Conservation (phyloP, 2,113 vertebrate genomes). For the Brachionichthys hirsutus region DNA sequence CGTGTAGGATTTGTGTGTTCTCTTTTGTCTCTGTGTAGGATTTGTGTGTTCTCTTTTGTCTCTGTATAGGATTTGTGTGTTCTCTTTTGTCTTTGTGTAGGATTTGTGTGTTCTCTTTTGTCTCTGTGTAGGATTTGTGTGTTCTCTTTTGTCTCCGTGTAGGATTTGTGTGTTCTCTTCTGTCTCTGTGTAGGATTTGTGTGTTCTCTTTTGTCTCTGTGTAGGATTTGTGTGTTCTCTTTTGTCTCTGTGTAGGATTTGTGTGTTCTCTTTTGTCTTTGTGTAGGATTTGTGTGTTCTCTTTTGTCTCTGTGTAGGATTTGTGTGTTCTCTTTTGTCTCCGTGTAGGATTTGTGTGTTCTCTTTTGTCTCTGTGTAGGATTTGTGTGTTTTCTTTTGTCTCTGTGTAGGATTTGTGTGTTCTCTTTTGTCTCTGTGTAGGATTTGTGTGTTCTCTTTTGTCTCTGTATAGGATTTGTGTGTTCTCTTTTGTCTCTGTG, state of each 20-base stretch:
- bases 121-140: too few species aligned
- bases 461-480: slow-evolving; percentile 3
- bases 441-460: too few species aligned
- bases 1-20: slow-evolving; percentile 2
- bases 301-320: slow-evolving; percentile 55
- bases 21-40: slow-evolving; percentile 54
- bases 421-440: slow-evolving; percentile 48
- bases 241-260: slow-evolving; percentile 56
- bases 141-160: too few species aligned
- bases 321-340: too few species aligned
- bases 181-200: too few species aligned
- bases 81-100: slow-evolving; percentile 1
- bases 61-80: slow-evolving; percentile 4
- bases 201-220: too few species aligned
- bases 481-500: slow-evolving; percentile 57
- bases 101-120: slow-evolving; percentile 11
- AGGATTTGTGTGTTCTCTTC: slow-evolving; percentile 2
- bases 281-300: slow-evolving; percentile 3
- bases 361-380: slow-evolving; percentile 51
- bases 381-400: too few species aligned
- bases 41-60: too few species aligned
- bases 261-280: too few species aligned
- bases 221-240: slow-evolving; percentile 6
- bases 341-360: slow-evolving; percentile 3
- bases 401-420: slow-evolving; percentile 3